Conservation (phyloP, 2,113 vertebrate species). For the Apaloderma vittatum region DNA sequence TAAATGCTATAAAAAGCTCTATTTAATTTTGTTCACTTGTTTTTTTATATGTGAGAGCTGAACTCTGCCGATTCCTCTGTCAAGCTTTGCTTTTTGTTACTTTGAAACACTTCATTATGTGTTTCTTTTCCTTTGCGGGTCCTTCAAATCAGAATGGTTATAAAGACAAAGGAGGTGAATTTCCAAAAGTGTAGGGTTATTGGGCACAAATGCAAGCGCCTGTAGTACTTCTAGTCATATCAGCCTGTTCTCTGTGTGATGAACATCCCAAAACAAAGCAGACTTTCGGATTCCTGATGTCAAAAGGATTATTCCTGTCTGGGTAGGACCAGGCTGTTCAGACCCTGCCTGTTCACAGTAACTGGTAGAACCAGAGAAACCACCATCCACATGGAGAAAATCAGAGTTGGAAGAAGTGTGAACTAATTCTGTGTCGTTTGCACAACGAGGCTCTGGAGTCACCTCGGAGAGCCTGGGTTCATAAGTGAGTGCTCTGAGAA, state of each 20-base stretch:
- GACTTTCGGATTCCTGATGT: neutral
- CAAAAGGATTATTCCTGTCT: neutral
- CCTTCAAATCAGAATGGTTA: neutral
- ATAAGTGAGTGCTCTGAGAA: neutral
- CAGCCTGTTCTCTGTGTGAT: neutral
- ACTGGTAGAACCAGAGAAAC: neutral
- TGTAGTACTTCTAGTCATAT: neutral
- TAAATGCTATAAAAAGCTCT: neutral
- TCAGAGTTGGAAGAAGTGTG: neutral
- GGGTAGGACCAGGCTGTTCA: neutral
- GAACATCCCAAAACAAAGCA: neutral
- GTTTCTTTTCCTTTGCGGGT: neutral
- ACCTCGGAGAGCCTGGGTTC: neutral
- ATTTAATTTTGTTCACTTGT: neutral
- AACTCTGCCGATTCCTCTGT: neutral
- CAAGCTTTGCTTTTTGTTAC: neutral
- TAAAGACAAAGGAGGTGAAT: neutral
- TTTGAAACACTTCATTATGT: neutral
- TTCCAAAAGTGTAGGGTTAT: neutral
- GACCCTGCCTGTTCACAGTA: neutral
- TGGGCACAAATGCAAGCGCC: neutral
- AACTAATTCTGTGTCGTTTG: neutral
- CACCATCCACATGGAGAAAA: accelerated
- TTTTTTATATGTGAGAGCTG: neutral
- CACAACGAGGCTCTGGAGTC: neutral